Evolutionary conservation across 2,888 invertebrate species (phyloP).

Genomic region (Rhingia campestris): DNA sequence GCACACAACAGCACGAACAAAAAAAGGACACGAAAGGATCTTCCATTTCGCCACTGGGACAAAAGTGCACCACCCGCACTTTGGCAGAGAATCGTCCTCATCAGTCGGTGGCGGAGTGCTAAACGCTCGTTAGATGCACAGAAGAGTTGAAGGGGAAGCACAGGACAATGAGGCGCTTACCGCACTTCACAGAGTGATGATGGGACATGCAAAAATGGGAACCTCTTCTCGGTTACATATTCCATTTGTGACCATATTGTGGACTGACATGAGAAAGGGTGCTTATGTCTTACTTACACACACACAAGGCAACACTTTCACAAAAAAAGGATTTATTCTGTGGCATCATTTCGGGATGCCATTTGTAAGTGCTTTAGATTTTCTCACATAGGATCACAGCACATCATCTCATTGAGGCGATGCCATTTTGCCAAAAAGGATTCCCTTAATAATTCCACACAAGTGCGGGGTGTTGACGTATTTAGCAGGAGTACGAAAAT

Average conservation of each 20-base stretch:
- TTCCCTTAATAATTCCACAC: slow-evolving; percentile 69
- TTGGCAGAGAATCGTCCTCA: slow-evolving; percentile 51
- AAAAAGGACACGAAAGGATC: slow-evolving; percentile 61
- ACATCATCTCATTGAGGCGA: slow-evolving; percentile 57
- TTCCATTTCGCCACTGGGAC: slow-evolving; percentile 72
- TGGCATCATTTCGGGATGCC: slow-evolving; percentile 64
- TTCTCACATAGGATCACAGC: slow-evolving; percentile 71
- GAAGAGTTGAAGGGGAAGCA: slow-evolving; percentile 37
- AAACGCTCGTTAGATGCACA: slow-evolving; percentile 54
- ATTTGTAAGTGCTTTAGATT: slow-evolving; percentile 73
- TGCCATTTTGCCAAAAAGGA: slow-evolving; percentile 73
- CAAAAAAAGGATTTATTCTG: slow-evolving; percentile 51
- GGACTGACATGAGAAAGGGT: slow-evolving; percentile 67
- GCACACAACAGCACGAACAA: slow-evolving; percentile 11
- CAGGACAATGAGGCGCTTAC: slow-evolving; percentile 62
- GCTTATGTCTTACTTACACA: slow-evolving; percentile 1
- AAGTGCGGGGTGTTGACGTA: slow-evolving; percentile 51
- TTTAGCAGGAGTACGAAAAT: slow-evolving; percentile 56
- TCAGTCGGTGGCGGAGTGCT: slow-evolving; percentile 52
- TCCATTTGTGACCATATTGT: slow-evolving; percentile 59
- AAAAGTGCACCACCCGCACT: slow-evolving; percentile 74
- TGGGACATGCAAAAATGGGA: slow-evolving; percentile 42
- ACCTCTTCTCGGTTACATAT: slow-evolving; percentile 63
- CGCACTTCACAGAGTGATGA: background rate
- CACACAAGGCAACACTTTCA: background rate